Base-by-base conservation (phyloP, 2,797 vertebrate genomes). In the Sebastes aleutianus region DNA sequence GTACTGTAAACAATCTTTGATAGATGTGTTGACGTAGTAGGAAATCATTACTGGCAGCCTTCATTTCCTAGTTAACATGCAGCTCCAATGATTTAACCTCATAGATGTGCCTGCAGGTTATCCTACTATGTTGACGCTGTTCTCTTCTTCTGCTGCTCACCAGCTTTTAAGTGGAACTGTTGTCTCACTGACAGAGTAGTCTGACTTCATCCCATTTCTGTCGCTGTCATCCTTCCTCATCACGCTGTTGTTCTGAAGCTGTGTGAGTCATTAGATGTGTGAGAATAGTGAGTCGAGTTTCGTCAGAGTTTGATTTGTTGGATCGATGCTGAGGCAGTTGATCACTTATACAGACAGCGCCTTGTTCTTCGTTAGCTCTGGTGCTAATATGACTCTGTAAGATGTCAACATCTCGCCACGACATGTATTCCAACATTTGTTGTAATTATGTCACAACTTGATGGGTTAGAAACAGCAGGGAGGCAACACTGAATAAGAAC, bases 381-480 rank as follows among this genome's bases (percentile, higher is more conserved):
- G 8, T 53, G 76, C 73, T 71, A 77, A 27, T 26, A 1, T 57
- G 66, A 78, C 72, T 79, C 22, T 61, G 53, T 9, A 13, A 58
- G 50, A 67, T 29, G 61, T 66, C 69, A 36, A 20, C 66, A n/a
- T 59, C 24, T 78, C 70, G 39, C 22, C 47, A 9, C 8, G 56
- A 64, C 66, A 7, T 65, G 62, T 62, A 31, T 29, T n/a, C 29
- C 65, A 70, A 36, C 69, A 26, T 79, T 74, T 71, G 22, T 39
- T 71, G 43, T 56, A 20, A 43, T 67, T 70, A 26, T 74, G 70
- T 57, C 70, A 70, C 54, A 76, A 27, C 59, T 1, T 36, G 39
- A 76, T 84, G 75, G 65, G 22, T 82, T 73, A 67, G 67, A 69
- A 13, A n/a, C 78, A 63, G 56, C 26, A 64, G 86, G 74, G 69